phyloP scores from a whole-genome alignment of 1,140 invertebrate genomes.

The Zaprionus inermis region DNA sequence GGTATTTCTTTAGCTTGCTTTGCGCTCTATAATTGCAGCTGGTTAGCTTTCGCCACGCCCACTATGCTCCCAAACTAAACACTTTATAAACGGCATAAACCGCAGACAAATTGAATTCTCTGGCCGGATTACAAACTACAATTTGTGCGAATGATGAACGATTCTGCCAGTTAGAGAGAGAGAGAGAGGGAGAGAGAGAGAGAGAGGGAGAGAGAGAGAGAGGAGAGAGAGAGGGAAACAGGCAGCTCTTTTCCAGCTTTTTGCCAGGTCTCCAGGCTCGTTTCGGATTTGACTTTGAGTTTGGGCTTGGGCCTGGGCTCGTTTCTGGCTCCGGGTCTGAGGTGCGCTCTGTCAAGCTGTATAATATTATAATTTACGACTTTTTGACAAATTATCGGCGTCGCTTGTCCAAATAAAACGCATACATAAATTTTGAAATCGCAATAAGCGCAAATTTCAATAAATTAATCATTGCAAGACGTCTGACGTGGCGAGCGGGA shows the following conservation, averaged over 20 bases:
- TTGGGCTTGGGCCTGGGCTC: background rate
- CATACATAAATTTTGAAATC: constrained; percentile 69
- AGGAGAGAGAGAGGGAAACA: background rate
- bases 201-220: background rate
- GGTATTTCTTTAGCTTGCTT: background rate
- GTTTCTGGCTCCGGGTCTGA: background rate
- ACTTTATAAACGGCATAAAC: constrained; percentile 52
- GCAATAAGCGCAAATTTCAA: constrained; percentile 80
- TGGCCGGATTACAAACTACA: constrained; percentile 28
- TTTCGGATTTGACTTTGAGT: too few species aligned
- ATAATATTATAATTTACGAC: constrained; percentile 77
- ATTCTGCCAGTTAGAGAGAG: background rate
- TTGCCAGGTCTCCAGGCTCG: background rate
- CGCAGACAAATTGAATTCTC: constrained; percentile 66
- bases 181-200: background rate
- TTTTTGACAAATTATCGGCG: constrained; percentile 80
- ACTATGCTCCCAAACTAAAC: background rate
- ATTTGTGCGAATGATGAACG: constrained; percentile 24
- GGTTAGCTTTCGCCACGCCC: background rate
- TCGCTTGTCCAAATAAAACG: constrained; percentile 67
- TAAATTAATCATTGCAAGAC: constrained; percentile 77
- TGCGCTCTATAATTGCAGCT: constrained; percentile 33
- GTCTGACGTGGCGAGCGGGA: constrained; percentile 23
- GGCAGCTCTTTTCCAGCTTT: background rate
- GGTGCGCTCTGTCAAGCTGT: constrained; percentile 22